Conservation (phyloP, 2,113 vertebrate species). For the Typhlomys cinereus region DNA sequence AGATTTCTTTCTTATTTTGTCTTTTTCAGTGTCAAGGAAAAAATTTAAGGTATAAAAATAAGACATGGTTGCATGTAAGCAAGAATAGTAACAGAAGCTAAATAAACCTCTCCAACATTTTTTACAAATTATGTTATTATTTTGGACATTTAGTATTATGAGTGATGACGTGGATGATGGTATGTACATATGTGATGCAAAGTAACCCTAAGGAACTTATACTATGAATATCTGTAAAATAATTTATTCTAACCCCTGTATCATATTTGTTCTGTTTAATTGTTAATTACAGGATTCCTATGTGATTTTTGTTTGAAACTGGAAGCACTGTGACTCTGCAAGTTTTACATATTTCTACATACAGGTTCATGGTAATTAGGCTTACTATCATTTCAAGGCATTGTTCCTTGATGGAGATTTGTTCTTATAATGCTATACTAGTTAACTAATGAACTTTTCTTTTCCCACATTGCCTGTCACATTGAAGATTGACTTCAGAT, state of each 20-base stretch:
- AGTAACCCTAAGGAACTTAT: not conserved
- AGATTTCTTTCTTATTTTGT: conserved; percentile 26
- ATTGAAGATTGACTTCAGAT: not conserved
- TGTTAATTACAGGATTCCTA: not conserved
- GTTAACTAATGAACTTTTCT: not conserved
- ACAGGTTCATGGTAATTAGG: not conserved
- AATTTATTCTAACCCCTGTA: not conserved
- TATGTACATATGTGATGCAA: not conserved
- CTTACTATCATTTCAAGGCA: not conserved
- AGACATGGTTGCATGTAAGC: not conserved
- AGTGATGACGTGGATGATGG: not conserved
- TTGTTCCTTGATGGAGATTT: conserved; percentile 42
- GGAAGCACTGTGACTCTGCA: not conserved
- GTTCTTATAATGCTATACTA: not conserved
- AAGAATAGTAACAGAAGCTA: conserved; percentile 1
- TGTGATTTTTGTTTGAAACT: not conserved
- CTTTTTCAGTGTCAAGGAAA: not conserved
- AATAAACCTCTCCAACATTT: conserved; percentile 2
- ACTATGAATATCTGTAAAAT: not conserved
- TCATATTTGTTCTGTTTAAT: not conserved
- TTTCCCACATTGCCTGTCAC: not conserved
- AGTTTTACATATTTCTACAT: not conserved
- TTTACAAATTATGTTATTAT: not conserved
- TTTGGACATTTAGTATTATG: not conserved
- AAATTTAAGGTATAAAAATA: not conserved